Base-by-base conservation (phyloP, 2,888 invertebrate species). In the Brachypalpus laphriformis region DNA sequence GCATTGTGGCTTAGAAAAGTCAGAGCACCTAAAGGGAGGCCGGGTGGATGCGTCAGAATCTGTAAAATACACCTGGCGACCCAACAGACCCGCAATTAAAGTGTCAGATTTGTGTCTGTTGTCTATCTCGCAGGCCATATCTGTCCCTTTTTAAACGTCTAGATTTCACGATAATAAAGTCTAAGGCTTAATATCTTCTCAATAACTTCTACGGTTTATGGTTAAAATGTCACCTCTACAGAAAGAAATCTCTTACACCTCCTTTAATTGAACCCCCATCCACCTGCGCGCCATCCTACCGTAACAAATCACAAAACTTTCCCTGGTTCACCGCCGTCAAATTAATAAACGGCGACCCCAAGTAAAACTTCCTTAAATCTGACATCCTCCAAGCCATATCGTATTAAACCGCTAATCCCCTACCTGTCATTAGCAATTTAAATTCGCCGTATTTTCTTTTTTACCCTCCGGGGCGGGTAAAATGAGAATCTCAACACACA, bases 381-480 rank as follows among this genome's bases (percentile, higher is more conserved):
- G 40, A 83, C 37, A 56, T 25, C 49, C 42, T 6, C 61, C 40
- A 14, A 63, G 78, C 54, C 66, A 68, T 78, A 68, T 56, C 66
- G 63, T 56, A 78, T 83, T 74, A 57, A 70, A 57, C 83, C 74
- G 70, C 83, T 75, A 65, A 80, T 80, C 74, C 68, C 45, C 45
- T 51, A 74, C 80, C 83, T 74, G 78, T 80, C 83, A 78, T 83
- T 83, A 70, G 83, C 74, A 75, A 83, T 83, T 80, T 83, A 63
- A 61, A 66, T 78, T 66, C 18, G n/a, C 16, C 37, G 28, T 70
- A 20, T 22, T 25, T 47, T 31, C 57, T 59, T 59, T 42, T 51
- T 25, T 11, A 56, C 37, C 66, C 28, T 25, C 37, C 42, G 31
- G 25, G 65, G 22, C 28, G 57, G 22, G 28, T 11, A 66, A 57